Evolutionary conservation across 2,797 vertebrate species (phyloP), one percentile per base, ranked within the genome.

Genomic region (Anguilla marmorata): DNA sequence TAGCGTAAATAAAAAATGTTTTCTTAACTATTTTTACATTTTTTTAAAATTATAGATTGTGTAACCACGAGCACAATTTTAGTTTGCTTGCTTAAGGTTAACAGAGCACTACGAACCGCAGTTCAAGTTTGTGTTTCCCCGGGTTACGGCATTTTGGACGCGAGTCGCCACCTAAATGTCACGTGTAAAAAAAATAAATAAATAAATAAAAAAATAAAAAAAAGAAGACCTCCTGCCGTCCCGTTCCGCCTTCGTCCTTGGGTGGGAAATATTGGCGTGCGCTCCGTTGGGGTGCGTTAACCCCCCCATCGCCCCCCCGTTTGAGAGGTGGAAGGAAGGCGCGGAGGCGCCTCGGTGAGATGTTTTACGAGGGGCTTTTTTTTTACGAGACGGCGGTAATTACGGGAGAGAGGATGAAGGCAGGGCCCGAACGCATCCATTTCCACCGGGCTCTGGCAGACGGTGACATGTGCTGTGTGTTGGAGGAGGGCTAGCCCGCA

Each of bases 371-470:
- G 58, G 82, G 74, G 74, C 48, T 56, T 87, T 74, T 63, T 56
- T 50, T 50, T 50, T 50, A 63, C 19, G 82, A 76, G 86, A 87
- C 84, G 86, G 66, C 63, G n/a, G 86, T 85, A 89, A 84, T 87
- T 85, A 89, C 54, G 80, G 66, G 86, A 76, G 60, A 54, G 33
- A 21, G 63, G 76, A 84, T 33, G 41, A 50, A 84, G 56, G 84
- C 88, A 27, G 72, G 60, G 54, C 50, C 50, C 66, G 63, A 85
- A 69, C 54, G 66, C 88, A 48, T 89, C 76, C 54, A 85, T 82
- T 63, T 30, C 12, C 50, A 84, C 60, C 41, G 33, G 84, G 48
- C 79, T 50, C 60, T 33, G 87, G 74, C 87, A 84, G 48, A 83
- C 85, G 74, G 37, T 86, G 80, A 86, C 82, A 50, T 45, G 19